phyloP scores from a whole-genome alignment of 2,888 invertebrate species.

The Ormyrus pomaceus region DNA sequence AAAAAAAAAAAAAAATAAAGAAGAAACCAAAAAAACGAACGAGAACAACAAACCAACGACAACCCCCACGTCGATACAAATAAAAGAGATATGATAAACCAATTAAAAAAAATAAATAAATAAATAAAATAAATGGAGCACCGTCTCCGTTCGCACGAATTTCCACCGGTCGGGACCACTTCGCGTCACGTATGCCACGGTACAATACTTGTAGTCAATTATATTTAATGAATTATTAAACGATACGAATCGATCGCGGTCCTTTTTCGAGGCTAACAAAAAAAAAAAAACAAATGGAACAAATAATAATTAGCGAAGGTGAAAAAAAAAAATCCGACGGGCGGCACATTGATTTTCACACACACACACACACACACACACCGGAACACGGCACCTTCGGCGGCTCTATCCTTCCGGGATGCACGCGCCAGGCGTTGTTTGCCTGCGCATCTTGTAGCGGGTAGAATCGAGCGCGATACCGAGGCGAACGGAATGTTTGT shows the following conservation, averaged over 20 bases:
- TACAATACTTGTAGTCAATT: conserved; percentile 69
- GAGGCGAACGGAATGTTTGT: too few species aligned
- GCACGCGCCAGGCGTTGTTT: neutral
- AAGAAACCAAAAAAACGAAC: conserved; percentile 32
- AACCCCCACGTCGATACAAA: neutral
- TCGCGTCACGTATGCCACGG: conserved; percentile 65
- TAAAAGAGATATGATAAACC: conserved; percentile 26
- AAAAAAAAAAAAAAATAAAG: conserved; percentile 42
- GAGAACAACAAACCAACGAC: conserved; percentile 3
- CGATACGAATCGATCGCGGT: conserved; percentile 46
- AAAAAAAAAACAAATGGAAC: conserved; percentile 7
- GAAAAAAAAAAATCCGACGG: neutral
- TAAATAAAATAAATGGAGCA: conserved; percentile 49
- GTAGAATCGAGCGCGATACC: neutral
- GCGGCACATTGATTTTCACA: neutral
- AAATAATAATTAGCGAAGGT: conserved; percentile 12
- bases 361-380: neutral
- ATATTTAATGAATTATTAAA: conserved; percentile 56
- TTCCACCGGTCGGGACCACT: conserved; percentile 66
- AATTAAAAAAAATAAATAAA: conserved; percentile 38
- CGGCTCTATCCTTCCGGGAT: conserved; percentile 23
- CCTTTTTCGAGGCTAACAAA: conserved; percentile 38
- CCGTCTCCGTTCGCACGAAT: conserved; percentile 55
- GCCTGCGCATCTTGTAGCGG: neutral
- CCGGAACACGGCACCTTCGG: neutral